phyloP scores from a whole-genome alignment of 2,888 invertebrate genomes.

The Luperina testacea region DNA sequence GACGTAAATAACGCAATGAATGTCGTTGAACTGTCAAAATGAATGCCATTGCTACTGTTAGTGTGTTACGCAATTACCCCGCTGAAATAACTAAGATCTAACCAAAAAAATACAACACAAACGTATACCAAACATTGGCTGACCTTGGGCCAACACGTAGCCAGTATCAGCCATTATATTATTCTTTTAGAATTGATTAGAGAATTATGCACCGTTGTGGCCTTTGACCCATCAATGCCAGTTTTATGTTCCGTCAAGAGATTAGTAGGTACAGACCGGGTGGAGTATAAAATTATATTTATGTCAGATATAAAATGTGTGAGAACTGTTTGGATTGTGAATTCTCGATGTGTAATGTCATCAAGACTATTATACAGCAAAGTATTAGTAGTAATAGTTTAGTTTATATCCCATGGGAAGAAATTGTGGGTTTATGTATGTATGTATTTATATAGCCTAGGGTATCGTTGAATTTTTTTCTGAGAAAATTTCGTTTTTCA shows the following conservation, averaged over 20 bases:
- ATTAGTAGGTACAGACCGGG: slow-evolving; percentile 41
- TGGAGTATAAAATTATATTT: slow-evolving; percentile 51
- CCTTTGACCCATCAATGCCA: slow-evolving; percentile 59
- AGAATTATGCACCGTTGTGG: slow-evolving; percentile 54
- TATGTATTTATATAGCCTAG: no score
- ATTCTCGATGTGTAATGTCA: slow-evolving; percentile 4
- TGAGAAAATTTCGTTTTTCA: background rate
- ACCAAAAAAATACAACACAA: background rate
- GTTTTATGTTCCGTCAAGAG: slow-evolving; percentile 50
- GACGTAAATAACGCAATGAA: no score
- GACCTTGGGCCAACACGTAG: slow-evolving; percentile 24
- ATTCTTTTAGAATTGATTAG: slow-evolving; percentile 51
- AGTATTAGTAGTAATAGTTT: background rate
- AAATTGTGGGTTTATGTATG: no score
- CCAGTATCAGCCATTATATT: slow-evolving; percentile 34
- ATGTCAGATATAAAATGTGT: slow-evolving; percentile 44
- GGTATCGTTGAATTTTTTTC: background rate
- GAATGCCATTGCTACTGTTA: no score
- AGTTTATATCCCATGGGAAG: background rate
- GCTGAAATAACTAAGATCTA: no score
- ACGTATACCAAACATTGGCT: slow-evolving; percentile 14
- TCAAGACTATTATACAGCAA: background rate
- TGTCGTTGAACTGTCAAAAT: no score
- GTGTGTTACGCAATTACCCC: no score
- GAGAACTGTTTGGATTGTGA: slow-evolving; percentile 42